Evolutionary conservation across 2,888 invertebrate genomes (phyloP), one percentile per base, ranked within the genome.

Genomic region (Allophyes oxyacanthae): DNA sequence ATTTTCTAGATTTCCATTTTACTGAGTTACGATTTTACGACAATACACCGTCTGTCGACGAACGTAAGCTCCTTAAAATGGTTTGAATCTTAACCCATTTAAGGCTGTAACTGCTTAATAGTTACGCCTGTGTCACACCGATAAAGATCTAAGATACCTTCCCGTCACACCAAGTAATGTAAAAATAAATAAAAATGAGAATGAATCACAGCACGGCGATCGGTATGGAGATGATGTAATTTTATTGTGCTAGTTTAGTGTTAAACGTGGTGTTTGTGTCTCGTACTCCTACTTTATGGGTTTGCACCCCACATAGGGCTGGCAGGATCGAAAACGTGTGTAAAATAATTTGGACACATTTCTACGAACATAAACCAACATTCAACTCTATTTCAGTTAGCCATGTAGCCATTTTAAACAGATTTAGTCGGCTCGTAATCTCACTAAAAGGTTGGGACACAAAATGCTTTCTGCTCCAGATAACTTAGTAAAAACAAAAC

Each of bases 201-300:
- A 62, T 55, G 62, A 61, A 66, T 71, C 46, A 59, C 59, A 36
- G 38, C 14, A 34, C 38, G 60, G 55, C 56, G 69, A 74, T 76
- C 64, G 42, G 32, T 44, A 55, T 58, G 46, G 33, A 66, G 79
- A 83, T 79, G 79, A 76, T 75, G 68, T 75, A 74, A 65, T 76
- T 86, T 86, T 84, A 86, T 83, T 80, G 73, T 78, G 57, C 63
- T 65, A 78, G 77, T 82, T 84, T 78, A 78, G 79, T 78, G 81
- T 82, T 80, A 83, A 82, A 75, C 65, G 73, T 74, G 72, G 57
- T 72, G 57, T 74, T 71, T 65, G 64, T 59, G 62, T 57, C 20
- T 4, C 72, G 82, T 78, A 77, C 52, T 50, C 78, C 80, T 83
- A 77, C 40, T 82, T 85, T 83, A 86, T 82, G 67, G 70, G 66